Evolutionary conservation across 1,140 invertebrate species (phyloP).

Genomic region (Holcopasites calliopsidis): DNA sequence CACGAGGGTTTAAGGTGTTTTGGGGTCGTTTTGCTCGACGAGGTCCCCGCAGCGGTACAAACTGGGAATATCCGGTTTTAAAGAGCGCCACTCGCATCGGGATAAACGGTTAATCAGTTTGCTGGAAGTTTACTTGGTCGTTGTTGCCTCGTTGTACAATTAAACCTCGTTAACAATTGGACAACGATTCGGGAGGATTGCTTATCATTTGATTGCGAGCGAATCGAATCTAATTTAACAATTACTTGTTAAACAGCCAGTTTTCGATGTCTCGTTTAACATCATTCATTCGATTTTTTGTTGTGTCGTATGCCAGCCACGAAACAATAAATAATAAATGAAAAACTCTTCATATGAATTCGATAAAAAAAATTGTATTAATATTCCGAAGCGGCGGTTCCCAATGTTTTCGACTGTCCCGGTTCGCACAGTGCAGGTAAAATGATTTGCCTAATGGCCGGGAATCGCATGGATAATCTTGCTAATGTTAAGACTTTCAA

Average conservation of each 20-base stretch:
- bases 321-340: slow-evolving; percentile 1
- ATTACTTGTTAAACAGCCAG: background rate
- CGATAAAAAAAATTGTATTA: background rate
- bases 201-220: background rate
- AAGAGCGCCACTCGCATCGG: background rate
- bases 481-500: background rate
- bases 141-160: background rate
- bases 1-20: background rate
- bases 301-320: background rate
- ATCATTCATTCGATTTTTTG: background rate
- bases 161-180: slow-evolving; percentile 3
- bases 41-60: background rate
- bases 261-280: background rate
- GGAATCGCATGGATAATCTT: slow-evolving; percentile 21
- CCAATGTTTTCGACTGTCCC: background rate
- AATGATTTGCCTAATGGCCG: background rate
- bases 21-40: background rate
- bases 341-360: background rate
- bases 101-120: slow-evolving; percentile 25
- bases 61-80: slow-evolving; percentile 6
- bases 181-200: background rate
- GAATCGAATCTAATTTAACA: too few species aligned
- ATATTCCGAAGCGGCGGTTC: background rate
- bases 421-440: background rate
- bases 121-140: background rate